phyloP scores from a whole-genome alignment of 2,797 vertebrate species.

The Pipistrellus pipistrellus region DNA sequence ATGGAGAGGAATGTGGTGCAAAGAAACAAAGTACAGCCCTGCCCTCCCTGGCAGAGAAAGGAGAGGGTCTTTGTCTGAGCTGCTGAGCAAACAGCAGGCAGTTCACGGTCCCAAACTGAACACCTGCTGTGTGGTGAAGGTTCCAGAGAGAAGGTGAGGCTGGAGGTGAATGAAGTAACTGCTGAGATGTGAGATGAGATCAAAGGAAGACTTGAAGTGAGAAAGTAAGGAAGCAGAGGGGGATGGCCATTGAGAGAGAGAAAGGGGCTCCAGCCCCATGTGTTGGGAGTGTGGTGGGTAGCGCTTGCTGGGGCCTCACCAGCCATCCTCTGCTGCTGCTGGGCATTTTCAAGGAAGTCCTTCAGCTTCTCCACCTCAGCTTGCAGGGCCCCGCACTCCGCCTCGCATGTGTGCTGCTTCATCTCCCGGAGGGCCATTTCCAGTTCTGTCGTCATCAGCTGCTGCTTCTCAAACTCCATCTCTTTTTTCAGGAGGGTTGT shows the following conservation, averaged over 20 bases:
- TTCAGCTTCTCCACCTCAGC: constrained; percentile 77
- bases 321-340: constrained; percentile 76
- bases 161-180: neutral
- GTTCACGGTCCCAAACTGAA: neutral
- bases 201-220: neutral
- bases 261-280: fast-evolving
- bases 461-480: constrained; percentile 83
- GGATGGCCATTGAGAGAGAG: neutral
- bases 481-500: constrained; percentile 81
- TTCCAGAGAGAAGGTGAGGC: neutral
- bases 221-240: neutral
- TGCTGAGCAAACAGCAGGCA: fast-evolving
- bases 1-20: neutral
- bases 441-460: constrained; percentile 69
- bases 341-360: constrained; percentile 81
- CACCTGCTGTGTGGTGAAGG: neutral
- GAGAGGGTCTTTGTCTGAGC: neutral
- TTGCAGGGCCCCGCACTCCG: constrained; percentile 67
- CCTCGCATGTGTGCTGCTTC: constrained; percentile 81
- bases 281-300: neutral
- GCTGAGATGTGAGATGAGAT: neutral
- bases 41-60: neutral
- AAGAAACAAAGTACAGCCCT: neutral
- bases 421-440: constrained; percentile 79
- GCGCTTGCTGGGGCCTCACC: constrained; percentile 77